phyloP scores from a whole-genome alignment of 2,113 vertebrate species.

The Notothenia coriiceps region DNA sequence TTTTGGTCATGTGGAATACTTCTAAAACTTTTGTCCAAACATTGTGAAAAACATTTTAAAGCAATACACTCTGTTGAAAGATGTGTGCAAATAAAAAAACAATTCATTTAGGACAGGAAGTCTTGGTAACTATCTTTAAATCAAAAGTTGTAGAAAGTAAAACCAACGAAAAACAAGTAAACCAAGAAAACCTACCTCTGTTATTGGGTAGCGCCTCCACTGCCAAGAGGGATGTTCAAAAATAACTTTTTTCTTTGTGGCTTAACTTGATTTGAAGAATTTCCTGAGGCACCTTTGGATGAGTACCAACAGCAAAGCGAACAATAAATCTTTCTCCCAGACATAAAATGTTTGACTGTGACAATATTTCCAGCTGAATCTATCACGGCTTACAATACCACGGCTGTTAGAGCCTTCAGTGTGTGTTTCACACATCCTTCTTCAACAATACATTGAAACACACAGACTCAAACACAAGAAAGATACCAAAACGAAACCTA shows the following conservation, averaged over 20 bases:
- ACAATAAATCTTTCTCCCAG: slow-evolving; percentile 50
- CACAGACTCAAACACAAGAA: background rate
- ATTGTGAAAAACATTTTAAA: too few species aligned
- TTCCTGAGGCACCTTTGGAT: slow-evolving; percentile 52
- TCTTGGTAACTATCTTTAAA: background rate
- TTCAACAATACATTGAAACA: slow-evolving; percentile 6
- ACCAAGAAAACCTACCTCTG: background rate
- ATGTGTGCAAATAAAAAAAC: background rate
- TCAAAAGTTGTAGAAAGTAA: background rate
- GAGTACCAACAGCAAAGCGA: slow-evolving; percentile 49
- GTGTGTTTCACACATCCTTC: slow-evolving; percentile 16
- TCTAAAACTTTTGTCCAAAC: too few species aligned
- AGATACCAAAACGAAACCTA: background rate
- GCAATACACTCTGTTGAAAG: background rate
- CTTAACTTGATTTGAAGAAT: slow-evolving; percentile 58
- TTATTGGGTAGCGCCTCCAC: background rate
- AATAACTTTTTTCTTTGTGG: slow-evolving; percentile 43
- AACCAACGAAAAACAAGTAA: background rate
- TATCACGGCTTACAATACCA: slow-evolving; percentile 23
- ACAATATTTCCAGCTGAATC: slow-evolving; percentile 44
- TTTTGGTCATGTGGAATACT: background rate
- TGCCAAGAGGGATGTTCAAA: background rate
- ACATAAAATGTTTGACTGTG: slow-evolving; percentile 46
- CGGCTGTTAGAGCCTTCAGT: slow-evolving; percentile 7
- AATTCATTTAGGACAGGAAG: background rate